Conservation (phyloP, 2,888 invertebrate genomes). For the Tetragonula carbonaria region DNA sequence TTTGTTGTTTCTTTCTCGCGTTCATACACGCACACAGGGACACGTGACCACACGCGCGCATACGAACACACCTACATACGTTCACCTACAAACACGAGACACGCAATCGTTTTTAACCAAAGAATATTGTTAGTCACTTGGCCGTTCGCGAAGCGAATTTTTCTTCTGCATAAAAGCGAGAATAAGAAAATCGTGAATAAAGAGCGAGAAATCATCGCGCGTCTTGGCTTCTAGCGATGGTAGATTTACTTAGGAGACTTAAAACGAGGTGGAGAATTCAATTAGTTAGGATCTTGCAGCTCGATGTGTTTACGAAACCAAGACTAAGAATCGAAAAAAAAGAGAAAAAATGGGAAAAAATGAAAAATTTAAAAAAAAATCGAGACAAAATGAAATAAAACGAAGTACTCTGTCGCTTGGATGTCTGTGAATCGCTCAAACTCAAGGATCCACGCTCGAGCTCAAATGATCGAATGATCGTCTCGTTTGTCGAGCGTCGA, state of each 20-base stretch:
- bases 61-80: conserved; percentile 17
- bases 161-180: conserved; percentile 39
- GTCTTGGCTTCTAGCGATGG: conserved; percentile 66
- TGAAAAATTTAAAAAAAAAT: conserved; percentile 49
- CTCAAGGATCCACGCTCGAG: conserved; percentile 48
- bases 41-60: conserved; percentile 22
- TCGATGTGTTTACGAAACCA: conserved; percentile 68
- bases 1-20: conserved; percentile 23
- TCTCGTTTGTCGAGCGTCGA: conserved; percentile 18
- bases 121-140: conserved; percentile 78
- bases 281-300: conserved; percentile 54
- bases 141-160: conserved; percentile 25
- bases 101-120: conserved; percentile 80
- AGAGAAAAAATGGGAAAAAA: conserved; percentile 26
- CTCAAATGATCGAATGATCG: not conserved
- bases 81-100: conserved; percentile 11
- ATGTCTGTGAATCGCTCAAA: conserved; percentile 74
- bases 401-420: conserved; percentile 66
- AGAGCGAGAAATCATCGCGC: conserved; percentile 57
- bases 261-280: conserved; percentile 45
- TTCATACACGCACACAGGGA: conserved; percentile 12
- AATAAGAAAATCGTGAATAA: conserved; percentile 19
- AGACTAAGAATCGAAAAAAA: conserved; percentile 11
- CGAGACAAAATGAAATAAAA: conserved; percentile 32
- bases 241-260: conserved; percentile 62